These are phyloP conservation scores for Muntiacus muntjak DNA, from an alignment of 2,113 vertebrate species.

Conservation along the genomic window DNA sequence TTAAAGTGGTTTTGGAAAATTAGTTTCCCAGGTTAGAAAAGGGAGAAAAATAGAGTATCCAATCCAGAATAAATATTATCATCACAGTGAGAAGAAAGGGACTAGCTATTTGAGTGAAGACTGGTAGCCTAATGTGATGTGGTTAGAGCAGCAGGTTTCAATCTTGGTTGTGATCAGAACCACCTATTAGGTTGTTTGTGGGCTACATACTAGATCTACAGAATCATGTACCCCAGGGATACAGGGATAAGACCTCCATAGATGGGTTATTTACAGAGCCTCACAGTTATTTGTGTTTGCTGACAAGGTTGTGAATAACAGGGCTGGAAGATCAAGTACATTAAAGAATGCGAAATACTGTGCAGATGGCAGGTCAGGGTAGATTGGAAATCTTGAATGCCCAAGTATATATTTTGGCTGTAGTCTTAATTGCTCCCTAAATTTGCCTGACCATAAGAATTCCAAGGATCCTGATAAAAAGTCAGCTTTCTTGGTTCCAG, in stretches of 20 bases:
- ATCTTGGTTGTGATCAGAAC: not conserved
- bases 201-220: not conserved
- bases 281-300: not conserved
- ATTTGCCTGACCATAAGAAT: not conserved
- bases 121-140: not conserved
- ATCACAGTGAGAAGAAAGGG: not conserved
- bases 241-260: not conserved
- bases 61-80: not conserved
- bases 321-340: not conserved
- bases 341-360: not conserved
- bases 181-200: not conserved
- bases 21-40: not conserved
- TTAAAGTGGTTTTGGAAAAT: not conserved
- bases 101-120: not conserved
- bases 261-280: not conserved
- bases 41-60: not conserved
- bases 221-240: not conserved
- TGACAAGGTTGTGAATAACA: not conserved
- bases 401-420: not conserved
- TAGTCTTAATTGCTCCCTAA: not conserved
- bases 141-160: not conserved
- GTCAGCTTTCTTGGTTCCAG: not conserved
- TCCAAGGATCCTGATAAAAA: not conserved
- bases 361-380: not conserved
- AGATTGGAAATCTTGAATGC: not conserved